Conservation (phyloP, 2,113 vertebrate genomes). For the Xyrauchen texanus region DNA sequence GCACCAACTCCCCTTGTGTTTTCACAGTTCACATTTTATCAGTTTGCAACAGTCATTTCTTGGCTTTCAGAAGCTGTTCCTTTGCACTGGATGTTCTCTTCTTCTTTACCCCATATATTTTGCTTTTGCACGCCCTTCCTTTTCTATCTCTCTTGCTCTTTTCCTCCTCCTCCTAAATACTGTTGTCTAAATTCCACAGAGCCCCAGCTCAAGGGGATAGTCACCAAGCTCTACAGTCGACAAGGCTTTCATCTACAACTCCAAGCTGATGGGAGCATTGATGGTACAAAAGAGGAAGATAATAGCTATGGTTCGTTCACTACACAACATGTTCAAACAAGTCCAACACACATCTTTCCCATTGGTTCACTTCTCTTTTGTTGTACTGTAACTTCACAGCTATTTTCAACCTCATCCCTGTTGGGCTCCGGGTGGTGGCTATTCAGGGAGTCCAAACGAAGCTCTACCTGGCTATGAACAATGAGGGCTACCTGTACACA, state of each 20-base stretch:
- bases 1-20: constrained; percentile 20
- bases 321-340: neutral
- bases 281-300: constrained; percentile 97
- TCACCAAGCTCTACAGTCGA: constrained; percentile 95
- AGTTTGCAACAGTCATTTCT: neutral
- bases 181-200: constrained; percentile 75
- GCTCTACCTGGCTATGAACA: constrained; percentile 98
- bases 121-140: neutral
- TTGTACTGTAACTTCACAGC: constrained; percentile 72
- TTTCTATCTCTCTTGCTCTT: constrained; percentile 18
- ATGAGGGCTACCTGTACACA: constrained; percentile 96
- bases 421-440: constrained; percentile 96
- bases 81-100: constrained; percentile 9
- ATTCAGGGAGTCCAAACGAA: constrained; percentile 99
- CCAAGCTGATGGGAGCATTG: constrained; percentile 93
- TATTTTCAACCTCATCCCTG: constrained; percentile 98
- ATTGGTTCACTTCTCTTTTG: constrained; percentile 6
- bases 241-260: constrained; percentile 98
- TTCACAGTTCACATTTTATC: constrained; percentile 29
- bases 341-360: neutral
- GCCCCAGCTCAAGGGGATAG: constrained; percentile 98
- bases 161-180: constrained; percentile 5
- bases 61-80: constrained; percentile 1
- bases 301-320: constrained; percentile 70
- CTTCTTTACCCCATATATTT: neutral